phyloP scores from a whole-genome alignment of 2,888 invertebrate genomes.

The Perithous albicinctus region DNA sequence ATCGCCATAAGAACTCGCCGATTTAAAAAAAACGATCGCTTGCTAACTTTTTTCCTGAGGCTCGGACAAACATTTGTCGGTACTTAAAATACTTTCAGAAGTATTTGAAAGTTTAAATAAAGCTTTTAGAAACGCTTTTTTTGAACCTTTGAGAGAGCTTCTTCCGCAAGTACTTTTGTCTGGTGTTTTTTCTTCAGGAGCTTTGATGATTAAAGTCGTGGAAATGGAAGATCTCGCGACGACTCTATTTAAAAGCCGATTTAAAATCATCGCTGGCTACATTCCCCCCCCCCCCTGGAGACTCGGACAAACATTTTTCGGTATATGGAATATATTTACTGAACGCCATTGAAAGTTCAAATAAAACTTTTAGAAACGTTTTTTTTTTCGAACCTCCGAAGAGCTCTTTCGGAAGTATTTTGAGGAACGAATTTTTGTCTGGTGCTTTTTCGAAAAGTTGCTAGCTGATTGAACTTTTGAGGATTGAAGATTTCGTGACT shows the following conservation, averaged over 20 bases:
- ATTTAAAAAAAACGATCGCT: background rate
- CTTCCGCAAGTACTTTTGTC: background rate
- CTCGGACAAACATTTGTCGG: background rate
- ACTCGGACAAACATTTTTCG: background rate
- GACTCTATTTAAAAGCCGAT: no score
- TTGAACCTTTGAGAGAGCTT: background rate
- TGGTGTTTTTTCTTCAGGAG: background rate
- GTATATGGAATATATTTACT: background rate
- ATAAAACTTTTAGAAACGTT: no score
- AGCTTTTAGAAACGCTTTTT: no score
- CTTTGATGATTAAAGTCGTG: background rate
- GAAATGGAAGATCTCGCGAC: no score
- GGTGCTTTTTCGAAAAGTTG: background rate
- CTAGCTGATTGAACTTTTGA: no score
- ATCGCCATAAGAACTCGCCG: constrained; percentile 27
- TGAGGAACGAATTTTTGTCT: no score
- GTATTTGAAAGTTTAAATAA: no score
- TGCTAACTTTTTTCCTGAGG: background rate
- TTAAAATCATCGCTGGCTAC: background rate
- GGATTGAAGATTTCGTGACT: background rate
- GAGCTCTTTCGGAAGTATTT: background rate
- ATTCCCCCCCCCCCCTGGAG: background rate
- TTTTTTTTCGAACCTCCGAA: background rate
- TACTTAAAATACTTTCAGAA: background rate
- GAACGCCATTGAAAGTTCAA: no score